phyloP scores from a whole-genome alignment of 2,113 vertebrate species.

The Brachypteracias leptosomus region DNA sequence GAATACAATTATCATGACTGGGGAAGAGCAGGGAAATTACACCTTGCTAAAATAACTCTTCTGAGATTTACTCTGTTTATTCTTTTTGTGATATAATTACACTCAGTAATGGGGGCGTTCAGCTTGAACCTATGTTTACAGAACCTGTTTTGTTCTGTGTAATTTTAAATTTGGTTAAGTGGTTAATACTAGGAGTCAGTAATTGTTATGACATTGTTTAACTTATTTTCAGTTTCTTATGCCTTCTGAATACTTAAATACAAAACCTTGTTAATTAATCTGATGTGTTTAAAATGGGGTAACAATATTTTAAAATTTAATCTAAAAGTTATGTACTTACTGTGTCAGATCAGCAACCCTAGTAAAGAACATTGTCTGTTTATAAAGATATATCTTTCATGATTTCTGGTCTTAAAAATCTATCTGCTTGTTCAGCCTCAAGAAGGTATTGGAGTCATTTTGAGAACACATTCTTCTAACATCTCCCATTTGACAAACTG shows the following conservation, averaged over 20 bases:
- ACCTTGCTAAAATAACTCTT: slow-evolving; percentile 21
- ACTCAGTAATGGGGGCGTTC: not conserved
- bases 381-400: not conserved
- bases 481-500: not conserved
- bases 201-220: not conserved
- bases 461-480: not conserved
- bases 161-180: slow-evolving; percentile 1
- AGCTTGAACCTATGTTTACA: slow-evolving; percentile 3
- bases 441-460: not conserved
- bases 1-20: not conserved
- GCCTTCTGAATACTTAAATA: not conserved
- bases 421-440: not conserved
- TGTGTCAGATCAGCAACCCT: not conserved
- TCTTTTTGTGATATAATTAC: slow-evolving; percentile 15
- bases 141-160: not conserved
- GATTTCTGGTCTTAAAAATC: not conserved
- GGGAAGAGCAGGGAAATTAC: not conserved
- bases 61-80: not conserved
- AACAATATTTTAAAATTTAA: not conserved
- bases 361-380: not conserved
- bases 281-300: not conserved
- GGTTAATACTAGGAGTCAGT: not conserved
- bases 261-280: not conserved
- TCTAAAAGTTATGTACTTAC: not conserved
- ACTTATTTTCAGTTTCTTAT: slow-evolving; percentile 5